Evolutionary conservation across 2,888 invertebrate species (phyloP).

Genomic region (Lampropteryx suffumata): DNA sequence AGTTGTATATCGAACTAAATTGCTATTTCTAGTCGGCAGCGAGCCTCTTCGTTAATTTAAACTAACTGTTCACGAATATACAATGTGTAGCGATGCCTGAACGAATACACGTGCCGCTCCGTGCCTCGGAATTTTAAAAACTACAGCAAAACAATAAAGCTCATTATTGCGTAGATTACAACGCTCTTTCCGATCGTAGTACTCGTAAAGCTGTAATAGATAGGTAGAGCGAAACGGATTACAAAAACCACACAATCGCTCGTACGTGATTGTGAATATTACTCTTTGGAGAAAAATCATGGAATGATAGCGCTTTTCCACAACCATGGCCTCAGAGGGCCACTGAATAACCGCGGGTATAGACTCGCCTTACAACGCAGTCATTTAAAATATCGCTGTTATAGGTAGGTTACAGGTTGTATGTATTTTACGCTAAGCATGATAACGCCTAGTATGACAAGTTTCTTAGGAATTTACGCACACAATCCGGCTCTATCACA

Average conservation of each 20-base stretch:
- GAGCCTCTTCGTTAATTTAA: constrained; percentile 50
- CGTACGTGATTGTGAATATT: constrained; percentile 30
- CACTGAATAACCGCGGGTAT: background rate
- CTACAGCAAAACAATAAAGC: constrained; percentile 18
- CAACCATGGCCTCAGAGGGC: constrained; percentile 6
- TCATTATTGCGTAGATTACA: constrained; percentile 19
- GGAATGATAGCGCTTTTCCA: constrained; percentile 17
- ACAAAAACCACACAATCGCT: constrained; percentile 34
- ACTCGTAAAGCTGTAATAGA: constrained; percentile 26
- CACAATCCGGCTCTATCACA: no score
- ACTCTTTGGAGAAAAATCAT: constrained; percentile 29
- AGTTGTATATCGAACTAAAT: constrained; percentile 47
- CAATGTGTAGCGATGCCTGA: constrained; percentile 44
- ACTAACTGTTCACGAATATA: constrained; percentile 57
- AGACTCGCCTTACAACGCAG: background rate
- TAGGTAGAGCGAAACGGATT: constrained; percentile 34
- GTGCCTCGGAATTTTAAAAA: constrained; percentile 34
- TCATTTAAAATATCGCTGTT: constrained; percentile 1
- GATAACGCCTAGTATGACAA: no score
- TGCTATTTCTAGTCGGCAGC: constrained; percentile 44
- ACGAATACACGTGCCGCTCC: constrained; percentile 48
- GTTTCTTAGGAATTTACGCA: no score
- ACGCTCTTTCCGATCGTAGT: constrained; percentile 30
- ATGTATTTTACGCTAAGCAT: background rate
- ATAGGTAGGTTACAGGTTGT: no score